A percentile compares a stretch with the other conserved stretches of the same genome.
Conservation (phyloP, 64 coral and sea anemone genomes). For the Montipora cactus region DNA sequence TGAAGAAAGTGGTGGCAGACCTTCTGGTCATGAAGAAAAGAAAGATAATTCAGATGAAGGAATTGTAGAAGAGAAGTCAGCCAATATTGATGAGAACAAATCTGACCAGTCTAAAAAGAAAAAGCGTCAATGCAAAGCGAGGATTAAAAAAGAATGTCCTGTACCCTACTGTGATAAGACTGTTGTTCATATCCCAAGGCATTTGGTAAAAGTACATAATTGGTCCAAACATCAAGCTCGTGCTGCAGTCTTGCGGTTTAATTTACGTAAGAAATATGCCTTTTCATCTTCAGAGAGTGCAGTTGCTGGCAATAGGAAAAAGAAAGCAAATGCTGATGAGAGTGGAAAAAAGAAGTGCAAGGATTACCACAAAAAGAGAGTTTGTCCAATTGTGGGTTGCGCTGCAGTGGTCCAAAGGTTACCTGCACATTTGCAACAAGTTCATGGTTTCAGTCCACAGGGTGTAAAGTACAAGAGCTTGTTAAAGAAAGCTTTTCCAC, state of each 20-base stretch:
- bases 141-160: not conserved
- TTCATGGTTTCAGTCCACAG: slow-evolving; percentile 42
- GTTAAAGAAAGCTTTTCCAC: slow-evolving; percentile 46
- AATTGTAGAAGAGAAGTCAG: slow-evolving; percentile 36
- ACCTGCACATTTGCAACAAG: slow-evolving; percentile 63
- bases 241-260: not conserved
- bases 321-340: not conserved
- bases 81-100: slow-evolving; percentile 20
- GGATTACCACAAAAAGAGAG: slow-evolving; percentile 45
- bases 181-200: not conserved
- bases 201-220: not conserved
- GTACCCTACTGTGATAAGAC: not conserved
- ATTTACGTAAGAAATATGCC: slow-evolving; percentile 2
- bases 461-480: slow-evolving; percentile 13
- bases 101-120: not conserved
- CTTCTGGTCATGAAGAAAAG: slow-evolving; percentile 14
- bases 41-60: slow-evolving; percentile 30
- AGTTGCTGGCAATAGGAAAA: not conserved
- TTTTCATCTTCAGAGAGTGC: slow-evolving; percentile 1
- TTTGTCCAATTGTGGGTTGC: slow-evolving; percentile 57
- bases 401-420: slow-evolving; percentile 46
- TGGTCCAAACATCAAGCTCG: not conserved
- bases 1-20: slow-evolving; percentile 34
- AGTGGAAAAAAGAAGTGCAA: not conserved
- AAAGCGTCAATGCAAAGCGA: not conserved